Percentiles rank a stretch among this genome's conserved stretches.
Evolutionary conservation across 2,113 vertebrate species (phyloP).

Genomic region (Crotalus helleri): DNA sequence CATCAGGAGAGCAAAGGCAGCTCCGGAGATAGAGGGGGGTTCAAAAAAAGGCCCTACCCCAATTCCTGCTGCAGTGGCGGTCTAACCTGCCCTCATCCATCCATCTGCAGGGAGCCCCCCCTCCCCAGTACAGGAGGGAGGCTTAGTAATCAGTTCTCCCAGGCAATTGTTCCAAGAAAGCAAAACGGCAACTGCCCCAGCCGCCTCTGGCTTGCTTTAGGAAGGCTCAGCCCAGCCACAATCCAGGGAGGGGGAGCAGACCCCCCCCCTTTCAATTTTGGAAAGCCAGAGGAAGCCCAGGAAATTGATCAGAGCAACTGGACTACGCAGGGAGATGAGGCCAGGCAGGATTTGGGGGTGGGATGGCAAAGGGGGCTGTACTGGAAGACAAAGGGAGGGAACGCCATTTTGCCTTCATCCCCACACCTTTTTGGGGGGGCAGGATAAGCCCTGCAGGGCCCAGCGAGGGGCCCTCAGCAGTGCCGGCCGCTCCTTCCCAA

Average conservation of each 20-base stretch:
- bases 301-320: not conserved
- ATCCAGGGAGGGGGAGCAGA: not conserved
- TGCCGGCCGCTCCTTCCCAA: too few species aligned
- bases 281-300: not conserved
- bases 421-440: too few species aligned
- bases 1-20: not conserved
- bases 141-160: not conserved
- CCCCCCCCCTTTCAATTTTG: accelerated
- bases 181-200: not conserved
- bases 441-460: too few species aligned
- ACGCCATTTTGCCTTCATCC: too few species aligned
- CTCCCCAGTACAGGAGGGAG: not conserved
- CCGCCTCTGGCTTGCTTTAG: not conserved
- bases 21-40: not conserved
- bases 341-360: too few species aligned
- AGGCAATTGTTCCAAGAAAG: not conserved
- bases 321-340: too few species aligned
- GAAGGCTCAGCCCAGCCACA: not conserved
- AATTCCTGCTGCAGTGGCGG: not conserved
- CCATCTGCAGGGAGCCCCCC: not conserved
- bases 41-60: not conserved
- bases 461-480: too few species aligned
- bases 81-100: not conserved
- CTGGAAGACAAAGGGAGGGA: too few species aligned
- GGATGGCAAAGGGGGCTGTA: too few species aligned